Conservation (phyloP, 2,113 vertebrate species). For the Mus pahari region DNA sequence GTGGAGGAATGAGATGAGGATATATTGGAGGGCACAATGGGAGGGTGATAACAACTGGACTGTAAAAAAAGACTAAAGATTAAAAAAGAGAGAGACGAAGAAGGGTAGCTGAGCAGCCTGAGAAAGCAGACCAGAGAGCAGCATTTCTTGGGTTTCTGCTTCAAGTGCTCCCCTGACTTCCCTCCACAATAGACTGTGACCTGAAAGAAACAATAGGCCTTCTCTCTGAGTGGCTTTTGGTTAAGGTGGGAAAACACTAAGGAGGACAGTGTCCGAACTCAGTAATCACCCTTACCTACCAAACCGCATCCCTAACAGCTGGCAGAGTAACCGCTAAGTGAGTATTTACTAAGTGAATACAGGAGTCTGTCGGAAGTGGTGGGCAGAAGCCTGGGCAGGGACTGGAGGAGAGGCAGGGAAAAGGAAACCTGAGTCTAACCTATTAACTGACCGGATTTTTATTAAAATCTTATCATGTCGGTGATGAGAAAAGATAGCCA, state of each 20-base stretch:
- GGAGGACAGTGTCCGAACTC: fast-evolving
- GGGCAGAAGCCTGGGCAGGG: not conserved
- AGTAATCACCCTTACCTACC: no score
- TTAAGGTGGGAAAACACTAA: not conserved
- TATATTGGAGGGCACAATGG: no score
- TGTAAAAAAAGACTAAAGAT: no score
- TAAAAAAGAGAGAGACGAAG: no score
- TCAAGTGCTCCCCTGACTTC: not conserved
- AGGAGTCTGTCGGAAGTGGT: not conserved
- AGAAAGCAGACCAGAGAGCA: not conserved
- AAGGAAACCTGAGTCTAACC: slow-evolving; percentile 13
- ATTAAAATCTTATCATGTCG: slow-evolving; percentile 42
- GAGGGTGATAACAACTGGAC: no score
- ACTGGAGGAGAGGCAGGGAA: not conserved
- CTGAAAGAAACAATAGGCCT: not conserved
- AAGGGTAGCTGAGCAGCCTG: not conserved
- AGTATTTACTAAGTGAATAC: slow-evolving; percentile 43
- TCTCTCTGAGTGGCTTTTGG: not conserved
- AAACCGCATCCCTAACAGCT: not conserved
- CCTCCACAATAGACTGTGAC: not conserved
- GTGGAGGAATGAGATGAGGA: no score
- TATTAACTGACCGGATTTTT: not conserved
- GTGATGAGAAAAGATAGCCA: not conserved
- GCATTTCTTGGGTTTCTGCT: not conserved
- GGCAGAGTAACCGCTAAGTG: not conserved